phyloP scores from a whole-genome alignment of 2,113 vertebrate species.

The Zapornia atra region DNA sequence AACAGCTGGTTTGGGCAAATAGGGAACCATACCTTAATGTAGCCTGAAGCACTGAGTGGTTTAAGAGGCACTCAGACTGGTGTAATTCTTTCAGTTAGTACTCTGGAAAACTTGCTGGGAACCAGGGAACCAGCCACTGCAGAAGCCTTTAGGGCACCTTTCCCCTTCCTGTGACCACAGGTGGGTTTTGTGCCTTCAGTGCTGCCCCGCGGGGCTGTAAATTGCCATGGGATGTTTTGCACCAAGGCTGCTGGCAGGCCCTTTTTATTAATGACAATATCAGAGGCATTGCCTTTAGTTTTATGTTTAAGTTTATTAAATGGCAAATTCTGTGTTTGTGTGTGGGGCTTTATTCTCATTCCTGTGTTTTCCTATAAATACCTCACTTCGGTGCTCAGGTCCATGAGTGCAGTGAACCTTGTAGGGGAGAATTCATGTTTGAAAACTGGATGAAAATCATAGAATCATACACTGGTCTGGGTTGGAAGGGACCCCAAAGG shows the following conservation, averaged over 20 bases:
- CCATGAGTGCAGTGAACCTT: background rate
- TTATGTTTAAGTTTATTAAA: background rate
- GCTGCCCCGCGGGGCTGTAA: background rate
- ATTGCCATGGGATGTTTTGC: background rate
- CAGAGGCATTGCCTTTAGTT: background rate
- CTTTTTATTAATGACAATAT: background rate
- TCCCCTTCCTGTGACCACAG: background rate
- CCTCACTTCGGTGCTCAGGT: fast-evolving
- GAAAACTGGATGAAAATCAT: fast-evolving
- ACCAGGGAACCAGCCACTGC: background rate
- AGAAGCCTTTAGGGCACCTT: background rate
- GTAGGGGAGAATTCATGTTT: fast-evolving
- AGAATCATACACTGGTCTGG: too few species aligned
- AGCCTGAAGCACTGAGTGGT: background rate
- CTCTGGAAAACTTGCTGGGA: background rate
- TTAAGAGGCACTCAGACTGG: background rate
- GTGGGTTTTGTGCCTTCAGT: background rate
- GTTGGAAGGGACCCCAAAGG: too few species aligned
- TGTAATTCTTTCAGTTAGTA: background rate
- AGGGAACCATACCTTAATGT: fast-evolving
- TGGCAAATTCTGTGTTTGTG: background rate
- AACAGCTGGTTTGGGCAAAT: background rate
- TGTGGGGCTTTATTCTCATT: background rate
- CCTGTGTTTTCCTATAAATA: fast-evolving
- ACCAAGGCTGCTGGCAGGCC: background rate